Evolutionary conservation across 2,888 invertebrate genomes (phyloP).

Genomic region (Geophilus truncorum): DNA sequence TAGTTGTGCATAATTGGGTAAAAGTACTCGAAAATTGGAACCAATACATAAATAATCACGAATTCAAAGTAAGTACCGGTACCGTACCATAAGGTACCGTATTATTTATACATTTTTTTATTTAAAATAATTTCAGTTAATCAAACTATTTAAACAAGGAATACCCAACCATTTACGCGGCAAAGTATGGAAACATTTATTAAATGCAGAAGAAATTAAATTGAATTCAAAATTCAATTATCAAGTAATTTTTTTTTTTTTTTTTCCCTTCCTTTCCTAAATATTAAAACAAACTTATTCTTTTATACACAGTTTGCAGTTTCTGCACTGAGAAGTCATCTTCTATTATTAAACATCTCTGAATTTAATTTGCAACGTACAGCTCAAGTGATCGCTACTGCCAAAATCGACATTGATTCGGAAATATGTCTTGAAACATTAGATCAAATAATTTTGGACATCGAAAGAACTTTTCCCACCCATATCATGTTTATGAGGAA

Average conservation of each 20-base stretch:
- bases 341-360: background rate
- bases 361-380: background rate
- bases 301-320: background rate
- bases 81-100: background rate
- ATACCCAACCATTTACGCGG: slow-evolving; percentile 30
- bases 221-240: slow-evolving; percentile 30
- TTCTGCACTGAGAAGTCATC: background rate
- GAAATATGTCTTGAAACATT: background rate
- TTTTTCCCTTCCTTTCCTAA: background rate
- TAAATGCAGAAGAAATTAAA: slow-evolving; percentile 30
- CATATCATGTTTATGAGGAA: slow-evolving; percentile 33
- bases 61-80: background rate
- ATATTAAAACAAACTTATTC: background rate
- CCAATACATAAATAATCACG: slow-evolving; percentile 4
- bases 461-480: slow-evolving; percentile 33
- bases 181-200: slow-evolving; percentile 30
- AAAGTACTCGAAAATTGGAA: slow-evolving; percentile 33
- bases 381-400: background rate
- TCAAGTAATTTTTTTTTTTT: slow-evolving; percentile 10
- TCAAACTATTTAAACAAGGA: slow-evolving; percentile 31
- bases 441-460: slow-evolving; percentile 14
- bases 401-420: background rate
- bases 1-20: background rate
- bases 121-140: no score
- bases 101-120: background rate